These are phyloP conservation scores for Trachelus tabidus DNA, from an alignment of 2,888 invertebrate genomes.

Conservation along the genomic window DNA sequence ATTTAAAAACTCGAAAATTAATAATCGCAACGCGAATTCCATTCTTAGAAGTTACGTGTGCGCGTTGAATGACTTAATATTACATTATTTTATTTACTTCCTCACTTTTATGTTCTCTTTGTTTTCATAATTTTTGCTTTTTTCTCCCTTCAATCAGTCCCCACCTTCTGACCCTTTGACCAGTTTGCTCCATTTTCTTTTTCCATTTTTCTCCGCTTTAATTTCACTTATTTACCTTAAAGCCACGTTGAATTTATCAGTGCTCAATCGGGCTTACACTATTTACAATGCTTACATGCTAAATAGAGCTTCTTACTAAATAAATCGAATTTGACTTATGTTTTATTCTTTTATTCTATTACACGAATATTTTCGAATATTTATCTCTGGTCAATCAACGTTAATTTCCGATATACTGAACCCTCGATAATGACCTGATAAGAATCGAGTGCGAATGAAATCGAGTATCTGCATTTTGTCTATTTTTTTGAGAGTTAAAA, in stretches of 20 bases:
- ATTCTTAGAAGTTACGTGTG: constrained; percentile 31
- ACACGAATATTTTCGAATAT: background rate
- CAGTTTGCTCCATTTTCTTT: background rate
- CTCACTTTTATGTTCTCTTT: constrained; percentile 17
- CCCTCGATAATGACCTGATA: background rate
- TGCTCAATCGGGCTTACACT: background rate
- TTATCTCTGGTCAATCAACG: background rate
- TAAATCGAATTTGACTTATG: background rate
- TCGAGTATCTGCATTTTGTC: background rate
- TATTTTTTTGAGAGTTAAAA: background rate
- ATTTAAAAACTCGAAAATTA: background rate
- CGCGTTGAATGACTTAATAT: constrained; percentile 58
- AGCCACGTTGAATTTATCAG: background rate
- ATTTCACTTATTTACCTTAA: background rate
- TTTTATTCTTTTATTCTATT: background rate
- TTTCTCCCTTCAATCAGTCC: background rate
- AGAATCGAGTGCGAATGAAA: background rate
- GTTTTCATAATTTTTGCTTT: background rate
- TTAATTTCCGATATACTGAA: background rate
- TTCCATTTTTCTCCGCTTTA: background rate
- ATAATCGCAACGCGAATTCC: constrained; percentile 5
- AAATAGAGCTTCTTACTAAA: background rate
- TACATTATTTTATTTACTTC: constrained; percentile 33
- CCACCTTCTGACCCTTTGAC: background rate
- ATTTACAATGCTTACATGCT: background rate